Base-by-base conservation (phyloP, 1,140 invertebrate genomes). In the Choristoneura fumiferana region DNA sequence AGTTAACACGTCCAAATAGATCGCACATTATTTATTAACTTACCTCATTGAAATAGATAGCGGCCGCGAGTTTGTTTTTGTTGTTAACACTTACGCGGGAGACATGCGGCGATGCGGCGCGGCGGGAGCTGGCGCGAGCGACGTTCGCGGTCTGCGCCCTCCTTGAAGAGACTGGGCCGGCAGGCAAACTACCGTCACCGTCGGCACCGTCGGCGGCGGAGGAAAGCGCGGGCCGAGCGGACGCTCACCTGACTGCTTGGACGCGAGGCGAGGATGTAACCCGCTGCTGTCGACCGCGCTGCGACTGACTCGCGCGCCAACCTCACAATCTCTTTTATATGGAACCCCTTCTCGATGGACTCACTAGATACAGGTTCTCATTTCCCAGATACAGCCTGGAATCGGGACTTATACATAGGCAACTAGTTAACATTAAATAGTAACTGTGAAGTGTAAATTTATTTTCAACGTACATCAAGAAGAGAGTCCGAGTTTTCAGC, bases 221-320 rank as follows among this genome's bases (percentile, higher is more conserved):
- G 52, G 45, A 61, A 49, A 54, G 52, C 59, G 62, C 58, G 56
- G 55, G 43, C 39, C 36, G 60, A 37, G 18, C 40, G 53, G n/a
- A n/a, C 57, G 63, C 62, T 72, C 63, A 72, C 63, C 66, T 69
- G 62, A 60, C 40, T 43, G 40, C 40, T 43, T 43, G 40, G 35
- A 37, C 40, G 52, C 49, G n/a, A 54, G 33, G 22, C 17, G 36
- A 17, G 33, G 40, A 56, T 54, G 54, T n/a, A n/a, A n/a, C n/a
- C 22, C 22, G 22, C 6, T 29, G 59, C 35, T 54, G 67, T 77
- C 63, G 66, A 67, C 43, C 67, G 73, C 72, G 69, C 72, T 68
- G 61, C 75, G 74, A 86, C 83, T 86, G 83, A 84, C 56, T 73
- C 76, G 71, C 73, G 78, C 81, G 79, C 70, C 59, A 69, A 63